Conservation (phyloP, 2,888 invertebrate species). For the Epicampocera succincta region DNA sequence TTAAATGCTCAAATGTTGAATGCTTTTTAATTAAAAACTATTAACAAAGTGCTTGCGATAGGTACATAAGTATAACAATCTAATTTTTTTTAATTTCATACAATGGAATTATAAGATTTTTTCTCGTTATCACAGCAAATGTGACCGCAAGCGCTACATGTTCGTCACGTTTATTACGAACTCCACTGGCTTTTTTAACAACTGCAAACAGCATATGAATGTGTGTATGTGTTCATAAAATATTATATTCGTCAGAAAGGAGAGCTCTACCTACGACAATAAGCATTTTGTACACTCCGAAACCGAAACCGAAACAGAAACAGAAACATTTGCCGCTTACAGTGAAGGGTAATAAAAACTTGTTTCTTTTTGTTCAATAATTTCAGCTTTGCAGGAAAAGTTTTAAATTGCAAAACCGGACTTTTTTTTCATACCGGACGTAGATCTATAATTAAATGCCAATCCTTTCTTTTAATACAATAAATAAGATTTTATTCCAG, state of each 20-base stretch:
- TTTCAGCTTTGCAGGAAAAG: slow-evolving; percentile 32
- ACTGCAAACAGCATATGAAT: neutral
- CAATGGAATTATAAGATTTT: neutral
- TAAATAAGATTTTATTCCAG: slow-evolving; percentile 9
- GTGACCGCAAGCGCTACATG: slow-evolving; percentile 6
- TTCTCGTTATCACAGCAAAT: slow-evolving; percentile 25
- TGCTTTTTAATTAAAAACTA: neutral
- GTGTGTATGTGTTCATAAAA: neutral
- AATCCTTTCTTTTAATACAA: slow-evolving; percentile 17
- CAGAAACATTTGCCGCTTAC: slow-evolving; percentile 22
- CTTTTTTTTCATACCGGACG: slow-evolving; percentile 11
- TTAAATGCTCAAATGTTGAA: neutral
- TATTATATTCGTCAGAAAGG: neutral
- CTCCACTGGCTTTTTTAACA: neutral
- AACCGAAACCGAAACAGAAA: too few species aligned
- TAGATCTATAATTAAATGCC: slow-evolving; percentile 13
- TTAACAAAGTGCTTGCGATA: slow-evolving; percentile 6
- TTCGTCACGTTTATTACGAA: slow-evolving; percentile 18
- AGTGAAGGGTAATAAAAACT: slow-evolving; percentile 34
- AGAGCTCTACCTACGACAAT: slow-evolving; percentile 23
- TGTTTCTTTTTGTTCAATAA: slow-evolving; percentile 18
- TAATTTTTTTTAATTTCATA: slow-evolving; percentile 20
- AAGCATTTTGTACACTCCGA: neutral
- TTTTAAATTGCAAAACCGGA: slow-evolving; percentile 26
- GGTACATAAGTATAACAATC: slow-evolving; percentile 12